Evolutionary conservation across 2,888 invertebrate genomes (phyloP), one percentile per base, ranked within the genome.

Genomic region (Fabriciana adippe): DNA sequence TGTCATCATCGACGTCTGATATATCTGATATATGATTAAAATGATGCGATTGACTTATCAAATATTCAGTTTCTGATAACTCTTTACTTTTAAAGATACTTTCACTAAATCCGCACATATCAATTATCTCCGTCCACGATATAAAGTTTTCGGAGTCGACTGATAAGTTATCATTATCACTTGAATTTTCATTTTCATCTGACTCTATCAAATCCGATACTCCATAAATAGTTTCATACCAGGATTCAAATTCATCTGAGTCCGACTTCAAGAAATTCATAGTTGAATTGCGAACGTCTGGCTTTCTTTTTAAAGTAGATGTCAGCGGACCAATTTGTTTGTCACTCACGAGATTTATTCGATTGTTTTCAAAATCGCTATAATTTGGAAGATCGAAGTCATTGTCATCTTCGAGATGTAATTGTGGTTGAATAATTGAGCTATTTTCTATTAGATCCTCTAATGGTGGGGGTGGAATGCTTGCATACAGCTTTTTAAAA

Each of bases 181-280:
- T 73, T 50, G 63, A 68, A 50, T 72, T 63, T 16, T 70, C 69
- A 41, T 69, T 70, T 50, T 75, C 73, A 13, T 66, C 71, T 53
- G 67, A 68, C 45, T 66, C 78, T 73, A 66, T 61, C 50, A 86
- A 73, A 71, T 86, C 85, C n/a, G 87, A 82, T 54, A 90, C 68
- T 14, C 91, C 92, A 70, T 87, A 90, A 66, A 90, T 86, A 59
- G 86, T 87, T 73, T 92, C 90, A 70, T 86, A 84, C 90, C 90
- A 91, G 16, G 82, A 83, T 60, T 85, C 86, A 64, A 73, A 70
- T 48, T 68, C 72, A 56, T 79, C 75, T 45, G 81, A 81, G 57
- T 86, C 81, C 41, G 73, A 69, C 72, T 76, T 77, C 13, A 79
- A 69, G 6, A 79, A 78, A 53, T 77, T 81, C 31, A 81, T 72